phyloP scores from a whole-genome alignment of 2,888 invertebrate genomes.

The Diaprepes abbreviatus region DNA sequence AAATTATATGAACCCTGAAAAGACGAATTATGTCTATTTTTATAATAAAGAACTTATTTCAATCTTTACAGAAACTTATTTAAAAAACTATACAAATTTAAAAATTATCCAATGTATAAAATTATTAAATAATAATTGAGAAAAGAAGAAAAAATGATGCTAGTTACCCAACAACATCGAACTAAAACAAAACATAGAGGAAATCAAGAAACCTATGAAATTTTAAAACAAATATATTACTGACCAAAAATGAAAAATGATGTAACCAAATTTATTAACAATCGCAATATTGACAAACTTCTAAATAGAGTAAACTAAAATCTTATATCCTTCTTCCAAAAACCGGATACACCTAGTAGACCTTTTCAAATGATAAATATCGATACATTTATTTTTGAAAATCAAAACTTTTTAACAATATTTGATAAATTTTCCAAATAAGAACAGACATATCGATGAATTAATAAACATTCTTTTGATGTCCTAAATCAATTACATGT shows the following conservation, averaged over 20 bases:
- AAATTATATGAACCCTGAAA: no score
- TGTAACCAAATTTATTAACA: constrained; percentile 7
- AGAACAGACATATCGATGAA: background rate
- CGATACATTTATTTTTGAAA: no score
- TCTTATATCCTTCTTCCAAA: no score
- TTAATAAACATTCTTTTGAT: constrained; percentile 4
- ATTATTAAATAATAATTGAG: constrained; percentile 1
- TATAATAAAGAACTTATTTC: no score
- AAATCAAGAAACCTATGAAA: background rate
- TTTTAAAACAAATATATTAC: constrained; percentile 21
- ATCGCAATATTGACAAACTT: constrained; percentile 21
- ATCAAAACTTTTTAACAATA: no score
- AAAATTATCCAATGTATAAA: background rate
- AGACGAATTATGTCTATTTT: no score
- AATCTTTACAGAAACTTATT: no score
- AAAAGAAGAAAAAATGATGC: constrained; percentile 22
- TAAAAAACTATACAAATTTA: no score
- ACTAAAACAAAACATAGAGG: constrained; percentile 25
- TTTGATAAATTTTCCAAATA: constrained; percentile 24
- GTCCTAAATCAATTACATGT: constrained; percentile 10
- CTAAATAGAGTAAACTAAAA: no score
- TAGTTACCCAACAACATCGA: constrained; percentile 18
- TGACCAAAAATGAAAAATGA: constrained; percentile 22
- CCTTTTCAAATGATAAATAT: no score
- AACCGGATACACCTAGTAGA: no score